Evolutionary conservation across 2,797 vertebrate species (phyloP), one percentile per base, ranked within the genome.

Genomic region (Leptoclinus maculatus): DNA sequence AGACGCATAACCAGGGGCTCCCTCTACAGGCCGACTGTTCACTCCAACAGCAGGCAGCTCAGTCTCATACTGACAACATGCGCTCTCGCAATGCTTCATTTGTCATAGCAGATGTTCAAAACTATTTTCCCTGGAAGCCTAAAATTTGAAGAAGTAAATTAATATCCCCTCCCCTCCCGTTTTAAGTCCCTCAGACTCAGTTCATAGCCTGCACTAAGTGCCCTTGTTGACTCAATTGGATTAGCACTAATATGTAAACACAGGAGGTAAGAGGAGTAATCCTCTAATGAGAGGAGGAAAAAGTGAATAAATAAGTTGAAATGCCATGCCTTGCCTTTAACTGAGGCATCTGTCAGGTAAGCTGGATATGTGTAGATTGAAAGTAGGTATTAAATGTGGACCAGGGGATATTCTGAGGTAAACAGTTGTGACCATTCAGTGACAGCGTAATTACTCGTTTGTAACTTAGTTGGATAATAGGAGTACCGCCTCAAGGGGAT

Each of bases 161-260:
- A 96, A 96, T 95, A 95, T 95, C 89, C 93, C 91, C 93, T 91
- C 93, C 93, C 93, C 92, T 92, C 90, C 91, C 85, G 21, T 89
- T 94, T 89, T 88, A 92, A 94, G 93, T 95, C 94, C 90, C 91
- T 86, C 91, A 94, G 91, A 93, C 93, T 94, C 90, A 94, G 92
- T 94, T 95, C 94, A 94, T 92, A 95, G 94, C 94, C 92, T 94
- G 92, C 94, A 94, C 94, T 95, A 95, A 96, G 94, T 95, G 93
- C 94, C 95, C 95, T 96, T 96, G 94, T 96, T 96, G 94, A 96
- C 95, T 95, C 95, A 96, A 96, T 96, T 96, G 95, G 95, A 96
- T 96, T 96, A 96, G 88, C 93, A 92, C 93, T 95, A 96, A 96
- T 96, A 96, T 95, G 95, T 96, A 96, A 95, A 96, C 95, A 96